Evolutionary conservation across 2,797 vertebrate species (phyloP), one percentile per base, ranked within the genome.

Genomic region (Craterocephalus amniculus): DNA sequence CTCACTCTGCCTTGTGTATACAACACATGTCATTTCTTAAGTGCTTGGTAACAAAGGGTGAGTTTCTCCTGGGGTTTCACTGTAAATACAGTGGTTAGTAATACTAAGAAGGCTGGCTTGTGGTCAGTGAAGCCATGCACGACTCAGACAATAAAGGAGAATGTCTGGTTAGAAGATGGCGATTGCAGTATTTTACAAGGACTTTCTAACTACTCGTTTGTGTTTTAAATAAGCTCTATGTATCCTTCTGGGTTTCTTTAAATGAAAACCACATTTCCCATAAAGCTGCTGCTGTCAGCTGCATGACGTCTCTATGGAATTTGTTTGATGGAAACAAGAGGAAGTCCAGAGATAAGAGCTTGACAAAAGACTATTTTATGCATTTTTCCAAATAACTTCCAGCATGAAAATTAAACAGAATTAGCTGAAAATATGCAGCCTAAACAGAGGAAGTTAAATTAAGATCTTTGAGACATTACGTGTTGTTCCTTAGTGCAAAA

Each of bases 21-120:
- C 81, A 81, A 63, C 74, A 86, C 63, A 74, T 24, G 79, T 90
- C 87, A 86, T 66, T 48, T 70, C 76, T 74, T 85, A 89, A 92
- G 90, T 92, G 88, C 88, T 84, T 34, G 68, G 74, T 89, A 92
- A 93, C 88, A 92, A 91, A 92, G 91, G 77, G 72, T 70, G 76
- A 80, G 87, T 91, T 93, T 88, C 90, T 87, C 43, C 69, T 61
- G 59, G 63, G 65, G 67, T 62, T 77, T 69, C 66, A 85, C 74
- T 89, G 83, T 92, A 92, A 93, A 90, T 91, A 91, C 64, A 87
- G 63, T 76, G 61, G 63, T 79, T 85, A 91, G 80, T 87, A 90
- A 92, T 87, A 67, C 52, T 67, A 49, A 78, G 70, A 74, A n/a
- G 54, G 63, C 73, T 48, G 65, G 70, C 58, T 70, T 70, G 74